Conservation (phyloP, 2,797 vertebrate genomes). For the Pteronotus mesoamericanus region DNA sequence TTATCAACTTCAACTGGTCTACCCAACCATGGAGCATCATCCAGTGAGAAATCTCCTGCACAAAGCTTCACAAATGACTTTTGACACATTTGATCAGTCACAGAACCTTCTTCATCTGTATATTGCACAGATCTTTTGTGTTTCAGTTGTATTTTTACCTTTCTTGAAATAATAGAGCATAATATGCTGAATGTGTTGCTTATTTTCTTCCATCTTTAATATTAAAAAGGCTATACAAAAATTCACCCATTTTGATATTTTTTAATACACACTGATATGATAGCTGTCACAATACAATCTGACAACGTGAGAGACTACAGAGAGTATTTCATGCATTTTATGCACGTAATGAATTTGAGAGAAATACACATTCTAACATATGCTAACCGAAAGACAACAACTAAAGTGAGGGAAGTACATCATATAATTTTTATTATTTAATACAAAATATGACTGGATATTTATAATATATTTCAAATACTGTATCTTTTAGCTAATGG, state of each 20-base stretch:
- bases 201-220: background rate
- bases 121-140: background rate
- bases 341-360: background rate
- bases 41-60: background rate
- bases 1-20: background rate
- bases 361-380: background rate
- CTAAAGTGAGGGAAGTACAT: background rate
- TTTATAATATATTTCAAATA: background rate
- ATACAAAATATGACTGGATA: background rate
- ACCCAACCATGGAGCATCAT: background rate
- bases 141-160: background rate
- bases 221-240: background rate
- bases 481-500: background rate
- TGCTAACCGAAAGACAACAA: background rate
- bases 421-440: background rate
- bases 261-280: background rate
- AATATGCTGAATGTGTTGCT: background rate
- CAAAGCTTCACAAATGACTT: background rate
- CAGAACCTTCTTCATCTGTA: background rate
- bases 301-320: background rate
- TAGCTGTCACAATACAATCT: background rate
- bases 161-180: background rate
- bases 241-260: background rate
- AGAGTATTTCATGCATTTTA: background rate
- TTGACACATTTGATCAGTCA: background rate